Evolutionary conservation across 2,888 invertebrate species (phyloP).

Genomic region (Dolichomitus sp.): DNA sequence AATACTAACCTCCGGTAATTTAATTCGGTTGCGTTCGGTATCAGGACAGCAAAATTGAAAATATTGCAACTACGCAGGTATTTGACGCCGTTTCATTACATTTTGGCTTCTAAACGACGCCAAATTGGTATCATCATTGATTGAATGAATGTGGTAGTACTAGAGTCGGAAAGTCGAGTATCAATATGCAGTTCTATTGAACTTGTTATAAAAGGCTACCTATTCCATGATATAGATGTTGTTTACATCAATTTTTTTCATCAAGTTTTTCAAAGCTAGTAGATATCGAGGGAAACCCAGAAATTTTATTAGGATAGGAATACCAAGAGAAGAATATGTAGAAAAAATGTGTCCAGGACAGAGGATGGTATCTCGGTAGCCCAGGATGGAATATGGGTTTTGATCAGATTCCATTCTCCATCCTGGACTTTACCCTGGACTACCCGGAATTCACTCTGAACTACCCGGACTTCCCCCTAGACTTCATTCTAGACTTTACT

Average conservation of each 20-base stretch:
- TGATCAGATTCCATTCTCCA: no score
- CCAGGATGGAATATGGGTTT: no score
- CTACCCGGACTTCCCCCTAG: no score
- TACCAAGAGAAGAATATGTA: background rate
- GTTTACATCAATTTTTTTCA: background rate
- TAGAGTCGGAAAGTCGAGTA: background rate
- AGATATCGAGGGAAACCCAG: background rate
- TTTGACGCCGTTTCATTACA: background rate
- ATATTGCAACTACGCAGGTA: background rate
- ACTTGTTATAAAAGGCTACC: background rate
- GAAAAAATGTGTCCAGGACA: no score
- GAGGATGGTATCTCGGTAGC: no score
- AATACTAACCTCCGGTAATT: slow-evolving; percentile 10
- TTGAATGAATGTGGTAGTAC: background rate
- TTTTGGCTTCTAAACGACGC: background rate
- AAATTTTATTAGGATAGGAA: background rate
- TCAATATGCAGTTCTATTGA: background rate
- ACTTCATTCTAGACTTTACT: no score
- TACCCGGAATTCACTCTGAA: no score
- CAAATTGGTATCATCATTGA: background rate
- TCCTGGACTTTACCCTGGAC: no score
- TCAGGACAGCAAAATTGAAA: slow-evolving; percentile 8
- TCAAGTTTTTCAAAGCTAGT: background rate
- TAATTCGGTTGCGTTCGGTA: slow-evolving; percentile 30
- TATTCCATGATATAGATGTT: no score